Conservation (phyloP, 2,113 vertebrate species). For the Cisticola juncidis region DNA sequence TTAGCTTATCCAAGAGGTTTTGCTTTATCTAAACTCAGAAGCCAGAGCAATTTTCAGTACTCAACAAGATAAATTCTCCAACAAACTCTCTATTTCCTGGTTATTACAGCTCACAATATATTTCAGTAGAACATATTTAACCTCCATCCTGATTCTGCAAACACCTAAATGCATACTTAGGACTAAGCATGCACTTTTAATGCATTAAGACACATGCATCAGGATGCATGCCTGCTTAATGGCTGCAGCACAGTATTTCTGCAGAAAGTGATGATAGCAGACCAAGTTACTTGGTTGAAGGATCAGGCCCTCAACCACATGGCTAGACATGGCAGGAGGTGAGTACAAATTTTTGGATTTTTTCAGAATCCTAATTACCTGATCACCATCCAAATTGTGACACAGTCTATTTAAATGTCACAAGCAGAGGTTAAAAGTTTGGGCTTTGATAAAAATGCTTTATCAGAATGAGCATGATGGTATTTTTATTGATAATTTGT, state of each 20-base stretch:
- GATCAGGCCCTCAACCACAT: background rate
- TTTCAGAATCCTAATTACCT: background rate
- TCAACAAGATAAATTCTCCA: background rate
- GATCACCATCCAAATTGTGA: background rate
- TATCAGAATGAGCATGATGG: background rate
- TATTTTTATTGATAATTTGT: background rate
- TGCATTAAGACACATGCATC: background rate
- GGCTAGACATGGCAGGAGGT: accelerated
- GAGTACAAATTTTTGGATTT: background rate
- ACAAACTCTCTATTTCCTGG: background rate
- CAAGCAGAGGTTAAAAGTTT: background rate
- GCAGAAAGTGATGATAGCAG: background rate
- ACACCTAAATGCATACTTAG: background rate
- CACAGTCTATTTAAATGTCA: background rate
- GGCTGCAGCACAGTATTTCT: background rate
- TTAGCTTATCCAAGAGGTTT: background rate
- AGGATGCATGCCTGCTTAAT: background rate
- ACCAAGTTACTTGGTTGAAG: background rate
- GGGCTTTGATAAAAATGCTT: background rate
- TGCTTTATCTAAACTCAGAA: background rate
- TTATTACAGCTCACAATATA: background rate
- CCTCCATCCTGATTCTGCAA: background rate
- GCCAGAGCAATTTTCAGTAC: background rate
- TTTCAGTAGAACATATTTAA: background rate
- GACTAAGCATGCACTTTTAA: background rate